These are phyloP conservation scores for Marcusenius ussheri DNA, from an alignment of 2,113 vertebrate species.

Conservation along the genomic window DNA sequence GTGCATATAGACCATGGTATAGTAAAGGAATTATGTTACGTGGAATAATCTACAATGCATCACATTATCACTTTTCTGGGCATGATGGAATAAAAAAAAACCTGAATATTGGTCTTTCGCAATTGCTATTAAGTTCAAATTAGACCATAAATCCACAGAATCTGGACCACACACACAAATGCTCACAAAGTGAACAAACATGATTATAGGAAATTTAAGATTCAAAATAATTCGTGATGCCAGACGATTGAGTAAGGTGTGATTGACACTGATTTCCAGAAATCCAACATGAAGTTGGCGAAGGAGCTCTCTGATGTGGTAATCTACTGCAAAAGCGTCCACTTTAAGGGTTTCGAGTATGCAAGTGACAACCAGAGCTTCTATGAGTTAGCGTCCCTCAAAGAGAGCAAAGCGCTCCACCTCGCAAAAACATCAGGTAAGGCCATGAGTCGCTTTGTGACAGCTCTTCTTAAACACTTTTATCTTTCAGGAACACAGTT, in stretches of 20 bases:
- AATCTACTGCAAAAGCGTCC: constrained; percentile 92
- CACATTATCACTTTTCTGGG: not conserved
- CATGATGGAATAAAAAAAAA: not conserved
- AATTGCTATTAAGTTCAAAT: not conserved
- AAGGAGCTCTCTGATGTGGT: constrained; percentile 82
- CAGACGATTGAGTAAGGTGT: not conserved
- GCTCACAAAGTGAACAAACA: not conserved
- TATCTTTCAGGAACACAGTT: not conserved
- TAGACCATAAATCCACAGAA: not conserved
- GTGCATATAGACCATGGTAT: not conserved
- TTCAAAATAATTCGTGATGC: not conserved
- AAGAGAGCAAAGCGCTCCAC: constrained; percentile 74
- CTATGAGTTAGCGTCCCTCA: constrained; percentile 86
- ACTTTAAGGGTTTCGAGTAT: constrained; percentile 75
- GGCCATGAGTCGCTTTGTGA: not conserved
- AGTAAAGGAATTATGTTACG: not conserved
- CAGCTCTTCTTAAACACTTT: not conserved
- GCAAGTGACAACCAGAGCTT: constrained; percentile 62
- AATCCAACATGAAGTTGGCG: constrained; percentile 76
- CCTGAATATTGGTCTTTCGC: not conserved
- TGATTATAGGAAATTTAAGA: not conserved
- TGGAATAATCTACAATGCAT: not conserved
- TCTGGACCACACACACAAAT: not conserved
- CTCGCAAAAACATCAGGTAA: constrained; percentile 77
- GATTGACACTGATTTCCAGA: constrained; percentile 49